Base-by-base conservation (phyloP, 2,888 invertebrate species). In the Autographa gamma region DNA sequence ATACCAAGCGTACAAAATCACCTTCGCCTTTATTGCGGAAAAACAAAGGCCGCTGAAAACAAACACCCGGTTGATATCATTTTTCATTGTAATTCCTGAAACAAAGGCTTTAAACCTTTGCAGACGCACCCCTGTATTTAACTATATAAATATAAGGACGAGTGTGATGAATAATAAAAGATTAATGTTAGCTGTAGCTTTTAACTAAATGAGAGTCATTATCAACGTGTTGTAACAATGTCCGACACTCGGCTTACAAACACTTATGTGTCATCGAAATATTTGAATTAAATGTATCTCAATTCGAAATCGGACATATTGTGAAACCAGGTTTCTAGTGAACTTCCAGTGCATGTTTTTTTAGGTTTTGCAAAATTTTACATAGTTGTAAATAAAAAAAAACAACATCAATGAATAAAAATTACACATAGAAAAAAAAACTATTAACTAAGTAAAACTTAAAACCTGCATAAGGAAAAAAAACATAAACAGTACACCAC, bases 151-250 rank as follows among this genome's bases (percentile, higher is more conserved):
- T 38, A 19, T 41, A 54, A 32, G 18, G 14, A 19, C 18, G 65
- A 66, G 63, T 54, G 60, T 63, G 60, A 63, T 34, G 71, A 69
- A 81, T 75, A 84, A 82, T 85, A 80, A 79, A 65, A 74, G 70
- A 81, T 79, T 80, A 76, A 83, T 84, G 79, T 66, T 43, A 73
- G 25, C 62, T 31, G 67, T 63, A 68, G 82, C 81, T 83, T 73
- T 84, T 74, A 84, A 77, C 68, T 71, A 76, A 63, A 83, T 77
- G 81, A 74, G 73, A 43, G 64, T 70, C 58, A 56, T 43, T 16
- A 67, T 71, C 74, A 65, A 62, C 61, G 60, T 60, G 41, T 73
- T 69, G 71, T 63, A 71, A 69, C 67, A 62, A 14, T 63, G 58
- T 48, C n/a, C 62, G 25, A 25, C 25, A 25, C 25, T 25, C 25